Base-by-base conservation (phyloP, 2,113 vertebrate species). In the Archocentrus centrarchus region DNA sequence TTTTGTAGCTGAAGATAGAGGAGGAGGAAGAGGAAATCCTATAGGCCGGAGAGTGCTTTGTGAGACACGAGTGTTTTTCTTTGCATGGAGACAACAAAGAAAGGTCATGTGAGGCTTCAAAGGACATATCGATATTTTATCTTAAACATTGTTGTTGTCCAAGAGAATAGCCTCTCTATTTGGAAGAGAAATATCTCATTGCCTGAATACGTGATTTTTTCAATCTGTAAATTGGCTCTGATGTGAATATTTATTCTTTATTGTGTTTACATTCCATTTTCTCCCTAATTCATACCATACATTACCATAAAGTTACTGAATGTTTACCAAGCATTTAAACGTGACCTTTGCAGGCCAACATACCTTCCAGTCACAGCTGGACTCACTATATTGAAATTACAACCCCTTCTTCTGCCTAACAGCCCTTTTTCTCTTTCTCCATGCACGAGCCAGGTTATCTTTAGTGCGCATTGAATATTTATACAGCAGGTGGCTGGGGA, bases 391-490 rank as follows among this genome's bases (percentile, higher is more conserved):
- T 89, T 92, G 85, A 90, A 92, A 91, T 87, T 79, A 84, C 59
- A 84, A 62, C 59, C 17, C 17, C 77, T 32, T 83, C 77, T 73
- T 79, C 61, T 85, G 64, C 59, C 66, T 30, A 91, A 84, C 63
- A 64, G 20, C n/a, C 80, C 39, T 84, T 55, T 63, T 79, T 88
- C 85, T 90, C 81, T 91, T 75, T 85, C 75, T 27, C 79, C 7
- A 39, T 61, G 17, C 88, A 87, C 47, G 50, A 75, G 84, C 80
- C 63, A 83, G 89, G 92, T 95, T 95, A 94, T 94, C 94, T 95
- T 96, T 95, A 95, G 94, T 85, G 73, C 92, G 55, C 92, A 93
- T 91, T 85, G 91, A 94, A 94, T 95, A 96, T 96, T 95, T 94
- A 94, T 95, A 93, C 89, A 89, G 86, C 86, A 86, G 68, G 88